Percentiles rank a stretch among this genome's conserved stretches.
Conservation (phyloP, 2,888 invertebrate genomes). For the Polia nebulosa region DNA sequence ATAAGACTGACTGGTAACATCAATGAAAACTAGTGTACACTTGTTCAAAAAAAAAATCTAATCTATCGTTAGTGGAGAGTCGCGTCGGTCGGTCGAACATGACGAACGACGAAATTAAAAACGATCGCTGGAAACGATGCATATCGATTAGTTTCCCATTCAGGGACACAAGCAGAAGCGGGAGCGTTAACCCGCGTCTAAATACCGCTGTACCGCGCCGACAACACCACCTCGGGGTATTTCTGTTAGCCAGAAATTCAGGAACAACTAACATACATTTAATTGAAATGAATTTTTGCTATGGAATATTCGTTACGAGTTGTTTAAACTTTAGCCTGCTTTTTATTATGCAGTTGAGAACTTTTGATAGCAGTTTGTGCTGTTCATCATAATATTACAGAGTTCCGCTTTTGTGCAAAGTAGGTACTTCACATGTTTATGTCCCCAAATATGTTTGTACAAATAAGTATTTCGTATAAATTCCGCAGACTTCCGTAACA, state of each 20-base stretch:
- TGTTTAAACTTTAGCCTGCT: slow-evolving; percentile 15
- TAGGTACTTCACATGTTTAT: slow-evolving; percentile 10
- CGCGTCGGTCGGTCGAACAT: slow-evolving; percentile 49
- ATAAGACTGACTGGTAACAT: slow-evolving; percentile 36
- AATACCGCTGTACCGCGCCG: slow-evolving; percentile 43
- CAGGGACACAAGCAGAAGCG: slow-evolving; percentile 32
- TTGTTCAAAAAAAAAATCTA: slow-evolving; percentile 50
- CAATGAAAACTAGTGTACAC: slow-evolving; percentile 47
- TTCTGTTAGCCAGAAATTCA: slow-evolving; percentile 47
- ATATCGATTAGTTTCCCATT: slow-evolving; percentile 67
- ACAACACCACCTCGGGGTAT: slow-evolving; percentile 45
- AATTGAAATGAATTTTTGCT: slow-evolving; percentile 60
- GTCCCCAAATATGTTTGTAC: background rate
- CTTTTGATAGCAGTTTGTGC: slow-evolving; percentile 20
- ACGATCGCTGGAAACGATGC: slow-evolving; percentile 60
- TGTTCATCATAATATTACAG: slow-evolving; percentile 18
- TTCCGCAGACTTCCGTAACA: background rate
- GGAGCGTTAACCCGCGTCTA: slow-evolving; percentile 17
- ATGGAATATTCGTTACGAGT: slow-evolving; percentile 27
- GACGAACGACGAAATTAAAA: slow-evolving; percentile 72
- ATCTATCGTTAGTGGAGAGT: slow-evolving; percentile 52
- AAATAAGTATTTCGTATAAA: background rate
- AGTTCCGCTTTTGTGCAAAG: background rate
- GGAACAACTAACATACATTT: slow-evolving; percentile 54
- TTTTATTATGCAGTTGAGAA: slow-evolving; percentile 31